Conservation (phyloP, 30 jellyfish, hydroid and myxozoan species). For the Aurelia aurita complex sp. Pacific region DNA sequence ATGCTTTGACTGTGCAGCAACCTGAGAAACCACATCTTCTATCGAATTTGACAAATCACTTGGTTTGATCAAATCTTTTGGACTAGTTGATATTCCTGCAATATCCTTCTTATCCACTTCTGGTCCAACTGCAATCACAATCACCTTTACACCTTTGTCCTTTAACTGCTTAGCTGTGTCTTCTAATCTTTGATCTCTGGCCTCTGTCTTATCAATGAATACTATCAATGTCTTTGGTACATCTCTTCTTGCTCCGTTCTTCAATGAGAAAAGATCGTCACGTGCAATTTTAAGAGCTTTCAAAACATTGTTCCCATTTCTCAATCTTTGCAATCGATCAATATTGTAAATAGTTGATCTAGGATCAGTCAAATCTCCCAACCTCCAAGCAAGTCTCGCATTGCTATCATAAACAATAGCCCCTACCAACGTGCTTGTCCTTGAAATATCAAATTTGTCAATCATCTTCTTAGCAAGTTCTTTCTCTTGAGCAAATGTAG, state of each 20-base stretch:
- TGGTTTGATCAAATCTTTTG: background rate
- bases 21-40: background rate
- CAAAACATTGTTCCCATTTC: constrained; percentile 25
- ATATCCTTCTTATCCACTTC: constrained; percentile 29
- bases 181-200: background rate
- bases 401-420: constrained; percentile 27
- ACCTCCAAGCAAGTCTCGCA: constrained; percentile 1
- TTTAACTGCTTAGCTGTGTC: constrained; percentile 28
- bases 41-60: constrained; percentile 8
- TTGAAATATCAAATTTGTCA: constrained; percentile 11
- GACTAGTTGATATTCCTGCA: constrained; percentile 15
- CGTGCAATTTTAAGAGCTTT: constrained; percentile 60
- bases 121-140: constrained; percentile 49
- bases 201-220: constrained; percentile 34
- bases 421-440: constrained; percentile 43
- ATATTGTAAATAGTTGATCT: background rate
- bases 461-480: constrained; percentile 43
- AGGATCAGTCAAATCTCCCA: constrained; percentile 37
- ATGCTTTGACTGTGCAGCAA: background rate
- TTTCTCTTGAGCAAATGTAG: constrained; percentile 49
- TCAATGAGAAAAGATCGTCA: constrained; percentile 10
- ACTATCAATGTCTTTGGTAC: constrained; percentile 58
- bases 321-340: background rate
- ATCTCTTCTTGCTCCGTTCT: constrained; percentile 34
- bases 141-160: constrained; percentile 42